Evolutionary conservation across 2,888 invertebrate genomes (phyloP).

Genomic region (Plutella xylostella): DNA sequence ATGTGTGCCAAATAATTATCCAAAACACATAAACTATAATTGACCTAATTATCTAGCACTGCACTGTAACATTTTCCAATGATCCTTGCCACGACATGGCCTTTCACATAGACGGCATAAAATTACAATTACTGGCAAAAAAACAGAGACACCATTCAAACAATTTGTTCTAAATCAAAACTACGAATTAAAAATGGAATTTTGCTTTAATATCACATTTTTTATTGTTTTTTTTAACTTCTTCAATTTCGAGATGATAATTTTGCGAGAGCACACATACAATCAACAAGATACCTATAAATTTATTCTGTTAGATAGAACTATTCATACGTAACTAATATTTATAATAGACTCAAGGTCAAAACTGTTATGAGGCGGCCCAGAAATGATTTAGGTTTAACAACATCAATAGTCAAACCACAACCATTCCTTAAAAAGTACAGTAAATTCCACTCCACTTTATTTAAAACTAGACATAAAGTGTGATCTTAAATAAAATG

Average conservation of each 20-base stretch:
- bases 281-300: neutral
- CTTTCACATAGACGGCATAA: slow-evolving; percentile 22
- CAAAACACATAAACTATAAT: too few relatives aligned
- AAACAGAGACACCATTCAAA: neutral
- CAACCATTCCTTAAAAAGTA: neutral
- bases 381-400: neutral
- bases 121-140: neutral
- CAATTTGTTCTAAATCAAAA: neutral
- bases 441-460: too few relatives aligned
- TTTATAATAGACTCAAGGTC: neutral
- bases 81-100: slow-evolving; percentile 8
- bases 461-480: too few relatives aligned
- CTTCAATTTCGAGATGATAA: slow-evolving; percentile 20
- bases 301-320: neutral
- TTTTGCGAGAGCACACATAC: neutral
- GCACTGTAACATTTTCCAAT: neutral
- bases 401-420: neutral
- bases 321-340: neutral
- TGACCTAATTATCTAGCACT: too few relatives aligned
- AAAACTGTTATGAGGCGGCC: neutral
- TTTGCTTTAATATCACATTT: slow-evolving; percentile 52
- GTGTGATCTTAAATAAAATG: too few relatives aligned
- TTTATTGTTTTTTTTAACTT: slow-evolving; percentile 17
- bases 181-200: slow-evolving; percentile 46
- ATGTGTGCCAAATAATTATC: too few relatives aligned